phyloP scores from a whole-genome alignment of 37 sponge, comb jelly and placozoan genomes.

The Ianthella basta region DNA sequence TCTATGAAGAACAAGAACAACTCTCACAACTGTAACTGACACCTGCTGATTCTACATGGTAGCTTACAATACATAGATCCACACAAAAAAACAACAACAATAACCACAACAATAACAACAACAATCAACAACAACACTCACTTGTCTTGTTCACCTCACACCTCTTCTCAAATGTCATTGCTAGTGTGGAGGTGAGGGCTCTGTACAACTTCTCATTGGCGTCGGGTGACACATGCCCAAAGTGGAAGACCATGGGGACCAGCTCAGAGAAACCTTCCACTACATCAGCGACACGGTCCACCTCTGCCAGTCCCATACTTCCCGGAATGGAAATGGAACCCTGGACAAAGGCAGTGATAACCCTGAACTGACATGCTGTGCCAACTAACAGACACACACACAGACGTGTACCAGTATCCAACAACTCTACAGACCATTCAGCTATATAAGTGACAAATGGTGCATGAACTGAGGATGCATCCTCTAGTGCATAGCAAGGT shows the following conservation, averaged over 20 bases:
- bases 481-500: no score
- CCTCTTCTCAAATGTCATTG: slow-evolving; percentile 60
- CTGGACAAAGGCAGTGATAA: neutral
- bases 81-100: slow-evolving; percentile 1
- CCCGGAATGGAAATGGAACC: slow-evolving; percentile 83
- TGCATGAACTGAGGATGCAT: no score
- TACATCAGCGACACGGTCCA: slow-evolving; percentile 67
- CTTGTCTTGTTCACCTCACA: slow-evolving; percentile 63
- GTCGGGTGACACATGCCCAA: slow-evolving; percentile 71
- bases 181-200: slow-evolving; percentile 58
- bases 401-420: neutral
- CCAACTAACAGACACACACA: neutral
- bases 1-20: no score
- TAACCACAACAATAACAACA: neutral
- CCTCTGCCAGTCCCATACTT: slow-evolving; percentile 48
- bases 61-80: no score
- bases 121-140: slow-evolving; percentile 33
- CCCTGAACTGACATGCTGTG: neutral
- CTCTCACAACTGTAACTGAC: no score
- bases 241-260: slow-evolving; percentile 85
- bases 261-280: slow-evolving; percentile 75
- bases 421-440: no score
- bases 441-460: no score
- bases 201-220: slow-evolving; percentile 86
- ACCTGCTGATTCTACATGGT: no score